Percentiles rank a stretch among this genome's conserved stretches.
These are phyloP conservation scores for Furcula furcula DNA, from an alignment of 2,888 invertebrate genomes.

Conservation along the genomic window DNA sequence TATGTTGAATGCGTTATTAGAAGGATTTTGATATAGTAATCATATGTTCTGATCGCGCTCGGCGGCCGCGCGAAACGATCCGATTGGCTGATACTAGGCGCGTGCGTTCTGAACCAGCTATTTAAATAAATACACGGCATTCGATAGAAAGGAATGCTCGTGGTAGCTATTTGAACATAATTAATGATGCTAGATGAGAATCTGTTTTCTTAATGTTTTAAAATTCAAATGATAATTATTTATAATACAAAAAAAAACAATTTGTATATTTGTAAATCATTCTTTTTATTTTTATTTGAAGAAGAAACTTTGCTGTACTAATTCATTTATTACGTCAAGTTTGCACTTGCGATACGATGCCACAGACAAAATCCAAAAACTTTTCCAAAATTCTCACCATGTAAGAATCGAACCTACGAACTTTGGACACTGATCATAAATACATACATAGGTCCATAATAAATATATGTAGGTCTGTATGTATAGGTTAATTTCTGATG, in stretches of 20 bases:
- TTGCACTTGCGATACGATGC: no score
- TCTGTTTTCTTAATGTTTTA: constrained; percentile 21
- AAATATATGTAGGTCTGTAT: no score
- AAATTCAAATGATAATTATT: neutral
- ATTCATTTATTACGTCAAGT: no score
- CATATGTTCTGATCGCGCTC: constrained; percentile 47
- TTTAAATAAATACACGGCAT: constrained; percentile 23
- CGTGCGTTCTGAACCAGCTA: constrained; percentile 51
- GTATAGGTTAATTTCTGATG: no score
- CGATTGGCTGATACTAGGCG: constrained; percentile 40
- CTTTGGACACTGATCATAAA: no score
- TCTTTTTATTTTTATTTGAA: no score
- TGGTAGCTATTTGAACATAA: constrained; percentile 31
- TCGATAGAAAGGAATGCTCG: constrained; percentile 35
- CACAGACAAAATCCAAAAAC: no score
- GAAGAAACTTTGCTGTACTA: no score
- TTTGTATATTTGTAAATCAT: no score
- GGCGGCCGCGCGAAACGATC: constrained; percentile 50
- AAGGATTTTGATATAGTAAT: constrained; percentile 52
- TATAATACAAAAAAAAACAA: neutral
- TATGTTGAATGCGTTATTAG: constrained; percentile 46
- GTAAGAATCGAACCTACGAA: no score
- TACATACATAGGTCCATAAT: no score
- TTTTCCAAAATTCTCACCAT: no score
- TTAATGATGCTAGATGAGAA: constrained; percentile 34